These are phyloP conservation scores for Rhamnusium bicolor DNA, from an alignment of 2,888 invertebrate genomes.

Conservation along the genomic window DNA sequence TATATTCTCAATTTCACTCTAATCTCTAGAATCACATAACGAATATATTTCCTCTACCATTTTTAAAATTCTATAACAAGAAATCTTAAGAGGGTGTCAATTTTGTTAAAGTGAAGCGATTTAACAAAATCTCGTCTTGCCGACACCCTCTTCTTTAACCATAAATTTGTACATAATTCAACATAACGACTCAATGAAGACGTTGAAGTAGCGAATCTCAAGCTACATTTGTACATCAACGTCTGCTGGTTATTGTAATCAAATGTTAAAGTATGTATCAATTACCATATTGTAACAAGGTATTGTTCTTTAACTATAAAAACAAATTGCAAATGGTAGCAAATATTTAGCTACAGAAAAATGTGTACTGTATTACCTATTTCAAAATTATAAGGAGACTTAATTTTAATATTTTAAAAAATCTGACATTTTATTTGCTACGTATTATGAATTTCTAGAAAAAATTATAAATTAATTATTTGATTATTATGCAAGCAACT, in stretches of 20 bases:
- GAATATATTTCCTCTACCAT: background rate
- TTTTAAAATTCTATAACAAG: background rate
- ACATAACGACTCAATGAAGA: slow-evolving; percentile 7
- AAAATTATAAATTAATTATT: no score
- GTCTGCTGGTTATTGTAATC: background rate
- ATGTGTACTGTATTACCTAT: no score
- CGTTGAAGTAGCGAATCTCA: background rate
- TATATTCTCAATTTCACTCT: background rate
- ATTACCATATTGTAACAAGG: no score
- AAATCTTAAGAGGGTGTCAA: slow-evolving; percentile 1
- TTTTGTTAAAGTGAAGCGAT: slow-evolving; percentile 1
- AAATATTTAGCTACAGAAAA: no score
- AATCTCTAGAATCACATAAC: background rate
- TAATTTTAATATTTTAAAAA: no score
- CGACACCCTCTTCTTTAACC: background rate
- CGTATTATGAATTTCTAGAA: no score
- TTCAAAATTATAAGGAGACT: no score
- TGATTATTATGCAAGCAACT: no score
- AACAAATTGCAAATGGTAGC: no score
- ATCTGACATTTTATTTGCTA: no score
- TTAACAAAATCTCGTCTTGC: background rate
- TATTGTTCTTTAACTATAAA: no score
- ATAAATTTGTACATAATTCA: slow-evolving; percentile 11
- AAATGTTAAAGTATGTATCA: background rate
- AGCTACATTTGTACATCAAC: background rate